A percentile compares a stretch with the other conserved stretches of the same genome.
Evolutionary conservation across 35 echinoderm and acorn worm genomes (phyloP).

Genomic region (Strongylocentrotus purpuratus): DNA sequence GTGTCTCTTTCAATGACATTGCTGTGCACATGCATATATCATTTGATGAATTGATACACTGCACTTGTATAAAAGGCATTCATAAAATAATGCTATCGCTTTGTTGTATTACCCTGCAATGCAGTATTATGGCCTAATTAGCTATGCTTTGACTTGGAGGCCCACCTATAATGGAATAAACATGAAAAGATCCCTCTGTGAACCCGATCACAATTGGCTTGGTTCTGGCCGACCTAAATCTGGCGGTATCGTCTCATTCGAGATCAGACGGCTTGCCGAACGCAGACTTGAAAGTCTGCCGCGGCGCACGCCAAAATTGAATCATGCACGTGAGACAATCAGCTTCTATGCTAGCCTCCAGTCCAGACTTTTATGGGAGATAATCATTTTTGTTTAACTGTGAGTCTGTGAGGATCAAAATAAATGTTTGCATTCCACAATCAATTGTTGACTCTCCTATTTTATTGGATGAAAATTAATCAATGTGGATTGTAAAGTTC

Average conservation of each 20-base stretch:
- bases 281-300: constrained; percentile 45
- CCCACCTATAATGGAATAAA: constrained; percentile 36
- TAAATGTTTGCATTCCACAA: background rate
- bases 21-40: background rate
- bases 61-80: background rate
- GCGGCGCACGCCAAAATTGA: constrained; percentile 43
- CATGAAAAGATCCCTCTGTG: constrained; percentile 4
- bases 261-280: constrained; percentile 22
- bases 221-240: constrained; percentile 10
- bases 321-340: constrained; percentile 51
- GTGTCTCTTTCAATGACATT: background rate
- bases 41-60: background rate
- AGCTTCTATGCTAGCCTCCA: background rate
- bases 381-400: background rate
- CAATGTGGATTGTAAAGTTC: too few relatives aligned
- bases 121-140: constrained; percentile 29
- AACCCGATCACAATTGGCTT: constrained; percentile 34
- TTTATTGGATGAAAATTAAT: too few relatives aligned
- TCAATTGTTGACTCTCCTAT: too few relatives aligned
- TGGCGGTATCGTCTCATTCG: constrained; percentile 36
- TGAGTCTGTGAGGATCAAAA: background rate
- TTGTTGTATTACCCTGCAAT: background rate
- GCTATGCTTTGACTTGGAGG: background rate
- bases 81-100: background rate
- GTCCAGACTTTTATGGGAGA: background rate